phyloP scores from a whole-genome alignment of 1,140 invertebrate genomes.

The Maconellicoccus hirsutus region DNA sequence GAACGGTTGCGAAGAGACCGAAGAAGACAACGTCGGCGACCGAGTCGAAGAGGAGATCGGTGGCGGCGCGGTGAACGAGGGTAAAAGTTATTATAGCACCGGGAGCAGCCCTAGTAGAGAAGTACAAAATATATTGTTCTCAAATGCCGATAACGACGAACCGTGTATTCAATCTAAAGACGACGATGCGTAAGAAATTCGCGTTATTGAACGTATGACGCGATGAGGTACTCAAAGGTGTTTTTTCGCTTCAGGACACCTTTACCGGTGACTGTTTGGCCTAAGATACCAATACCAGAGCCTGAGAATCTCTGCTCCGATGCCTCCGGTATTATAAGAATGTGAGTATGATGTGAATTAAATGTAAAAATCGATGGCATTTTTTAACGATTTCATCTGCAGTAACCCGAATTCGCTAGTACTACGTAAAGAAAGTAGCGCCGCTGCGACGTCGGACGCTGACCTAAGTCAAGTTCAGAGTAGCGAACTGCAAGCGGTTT shows the following conservation, averaged over 20 bases:
- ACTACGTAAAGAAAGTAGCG: too few species aligned
- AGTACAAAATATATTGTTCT: slow-evolving; percentile 62
- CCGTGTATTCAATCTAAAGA: background rate
- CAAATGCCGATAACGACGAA: background rate
- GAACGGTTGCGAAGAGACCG: background rate
- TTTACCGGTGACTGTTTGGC: background rate
- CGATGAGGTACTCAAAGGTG: background rate
- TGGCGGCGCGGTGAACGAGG: background rate
- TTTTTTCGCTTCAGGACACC: background rate
- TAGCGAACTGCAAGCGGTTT: background rate
- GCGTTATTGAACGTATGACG: too few species aligned
- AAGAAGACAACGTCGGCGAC: background rate
- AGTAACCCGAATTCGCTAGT: too few species aligned
- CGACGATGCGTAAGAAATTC: background rate
- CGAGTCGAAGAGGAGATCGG: background rate
- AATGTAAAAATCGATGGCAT: too few species aligned
- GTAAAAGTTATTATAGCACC: slow-evolving; percentile 41
- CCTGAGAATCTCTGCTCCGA: background rate
- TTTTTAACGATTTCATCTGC: too few species aligned
- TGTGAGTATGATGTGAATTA: background rate
- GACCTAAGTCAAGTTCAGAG: too few species aligned
- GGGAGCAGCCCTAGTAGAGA: slow-evolving; percentile 75
- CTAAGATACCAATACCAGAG: background rate
- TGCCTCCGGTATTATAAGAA: background rate
- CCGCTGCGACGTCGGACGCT: too few species aligned